Evolutionary conservation across 53 echinoderm and acorn worm genomes (phyloP), one percentile per base, ranked within the genome.

Genomic region (Paelopatides confundens): DNA sequence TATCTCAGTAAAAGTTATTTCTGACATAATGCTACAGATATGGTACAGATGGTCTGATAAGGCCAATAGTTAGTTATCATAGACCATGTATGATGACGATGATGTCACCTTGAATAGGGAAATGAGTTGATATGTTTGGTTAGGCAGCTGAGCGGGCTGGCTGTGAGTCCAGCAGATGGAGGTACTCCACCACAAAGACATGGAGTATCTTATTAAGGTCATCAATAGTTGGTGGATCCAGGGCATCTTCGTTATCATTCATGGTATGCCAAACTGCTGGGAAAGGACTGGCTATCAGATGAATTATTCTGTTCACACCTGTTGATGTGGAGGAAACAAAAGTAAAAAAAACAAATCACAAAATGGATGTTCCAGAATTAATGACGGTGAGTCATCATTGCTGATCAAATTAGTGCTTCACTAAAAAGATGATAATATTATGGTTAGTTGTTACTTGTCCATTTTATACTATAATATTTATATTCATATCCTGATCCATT

Each of bases 161-260:
- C 53, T 79, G 79, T 31, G 79, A 79, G 53, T 79, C 90, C 21
- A 39, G 17, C 46, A 97, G 85, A 70, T 88, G 90, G 21, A 97
- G 90, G 63, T 95, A 95, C 69, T 97, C 97, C 1, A 88, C 93
- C 29, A 95, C 93, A 71, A 95, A 97, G 36, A 92, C 87, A 24
- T 95, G 97, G 38, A 97, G 53, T 21, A 97, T 97, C 86, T 95
- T 97, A 86, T 89, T 95, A 31, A 97, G 90, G 83, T 97, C 90
- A 37, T 81, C 81, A 65, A 97, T 95, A 81, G 92, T 93, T 39
- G 82, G 30, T 31, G 81, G 69, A 85, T 97, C 93, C 35, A 97
- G 74, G 71, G 82, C 86, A 5, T 48, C 37, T 85, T 63, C 86
- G 69, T 86, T 88, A 85, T 97, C 97, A 5, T 18, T 18, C 85